Base-by-base conservation (phyloP, 2,888 invertebrate species). In the Molanna angustata region DNA sequence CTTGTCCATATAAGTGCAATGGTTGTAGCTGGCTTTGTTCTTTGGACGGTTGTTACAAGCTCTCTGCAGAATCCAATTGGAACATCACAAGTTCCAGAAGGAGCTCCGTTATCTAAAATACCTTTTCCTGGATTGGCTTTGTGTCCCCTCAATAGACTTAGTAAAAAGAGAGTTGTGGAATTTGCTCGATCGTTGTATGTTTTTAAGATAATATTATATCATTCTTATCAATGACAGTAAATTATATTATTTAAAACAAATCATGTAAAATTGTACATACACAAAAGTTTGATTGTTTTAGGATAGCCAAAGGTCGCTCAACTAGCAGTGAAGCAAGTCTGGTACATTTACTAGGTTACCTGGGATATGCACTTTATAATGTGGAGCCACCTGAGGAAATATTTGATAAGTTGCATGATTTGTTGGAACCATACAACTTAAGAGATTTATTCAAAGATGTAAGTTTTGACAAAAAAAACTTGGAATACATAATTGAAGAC, bases 71-170 rank as follows among this genome's bases (percentile, higher is more conserved):
- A 62, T 74, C 32, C 74, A 73, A 37, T 76, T 72, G 62, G 65
- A 16, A 59, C 57, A 6, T 56, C 61, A 1, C 45, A 59, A 6
- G 46, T 72, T 63, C 76, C 78, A 0, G 73, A 74, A 46, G 76
- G 76, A 3, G 68, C 72, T 1, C 68, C 74, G 0, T 71, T 78
- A 13, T 70, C 66, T 57, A 67, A 68, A 16, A 76, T 78, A n/a
- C 71, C 77, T 49, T 77, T 76, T 54, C 78, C 78, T 16, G 77
- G 76, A 0, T 66, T 78, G 2, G 76, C 76, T 0, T 68, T 78
- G 22, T 78, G 78, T 56, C 67, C 74, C 1, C 74, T 72, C 55
- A 78, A 78, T 62, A 70, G 75, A 47, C 75, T 78, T 17, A 76
- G 76, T 57, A 73, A 67, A 58, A 66, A 65, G 27, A 72, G 74